Evolutionary conservation across 2,888 invertebrate genomes (phyloP).

Genomic region (Trissolcus japonicus): DNA sequence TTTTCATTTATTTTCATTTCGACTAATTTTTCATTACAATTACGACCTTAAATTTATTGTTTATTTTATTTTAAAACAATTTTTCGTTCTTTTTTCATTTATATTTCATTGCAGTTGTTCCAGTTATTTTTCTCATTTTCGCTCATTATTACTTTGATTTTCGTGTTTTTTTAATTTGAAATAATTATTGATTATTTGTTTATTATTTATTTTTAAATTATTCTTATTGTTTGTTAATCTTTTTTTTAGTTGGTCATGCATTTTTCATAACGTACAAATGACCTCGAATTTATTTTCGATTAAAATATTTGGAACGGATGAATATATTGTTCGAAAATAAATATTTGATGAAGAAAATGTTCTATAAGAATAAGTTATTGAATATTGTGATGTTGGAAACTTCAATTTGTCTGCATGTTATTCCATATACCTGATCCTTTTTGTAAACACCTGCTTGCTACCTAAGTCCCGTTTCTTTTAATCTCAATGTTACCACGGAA

Average conservation of each 20-base stretch:
- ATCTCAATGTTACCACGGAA: constrained; percentile 3
- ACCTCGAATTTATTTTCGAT: too few species aligned
- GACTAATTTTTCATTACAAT: neutral
- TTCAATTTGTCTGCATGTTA: neutral
- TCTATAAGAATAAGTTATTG: neutral
- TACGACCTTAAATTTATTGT: neutral
- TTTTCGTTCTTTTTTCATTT: too few species aligned
- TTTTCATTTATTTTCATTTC: neutral
- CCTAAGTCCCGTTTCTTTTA: constrained; percentile 7
- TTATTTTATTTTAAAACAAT: neutral
- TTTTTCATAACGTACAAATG: too few species aligned
- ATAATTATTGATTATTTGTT: too few species aligned
- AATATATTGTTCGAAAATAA: neutral
- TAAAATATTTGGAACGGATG: too few species aligned
- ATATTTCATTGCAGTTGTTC: too few species aligned
- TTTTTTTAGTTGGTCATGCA: too few species aligned
- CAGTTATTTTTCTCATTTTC: too few species aligned
- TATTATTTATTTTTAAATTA: too few species aligned
- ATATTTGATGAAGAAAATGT: neutral
- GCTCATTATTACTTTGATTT: too few species aligned
- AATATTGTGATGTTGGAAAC: neutral
- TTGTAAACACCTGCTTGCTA: constrained; percentile 12
- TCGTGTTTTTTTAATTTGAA: too few species aligned
- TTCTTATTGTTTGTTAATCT: too few species aligned
- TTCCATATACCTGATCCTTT: constrained; percentile 8